These are phyloP conservation scores for Malurus elegans DNA, from an alignment of 2,113 vertebrate species.

Conservation along the genomic window DNA sequence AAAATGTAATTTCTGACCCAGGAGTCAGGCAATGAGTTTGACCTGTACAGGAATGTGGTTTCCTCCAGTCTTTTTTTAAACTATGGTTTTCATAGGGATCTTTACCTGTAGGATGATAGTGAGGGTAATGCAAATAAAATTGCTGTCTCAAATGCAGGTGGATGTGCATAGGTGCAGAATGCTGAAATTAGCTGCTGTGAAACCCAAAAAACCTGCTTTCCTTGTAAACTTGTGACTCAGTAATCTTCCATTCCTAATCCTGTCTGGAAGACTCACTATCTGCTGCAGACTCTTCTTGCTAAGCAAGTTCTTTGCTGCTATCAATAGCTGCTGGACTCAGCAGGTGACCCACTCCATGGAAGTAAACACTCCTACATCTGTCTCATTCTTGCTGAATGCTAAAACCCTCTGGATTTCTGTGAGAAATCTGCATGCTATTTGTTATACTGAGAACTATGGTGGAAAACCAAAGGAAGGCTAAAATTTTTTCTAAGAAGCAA, in stretches of 20 bases:
- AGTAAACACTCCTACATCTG: not conserved
- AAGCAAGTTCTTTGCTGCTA: not conserved
- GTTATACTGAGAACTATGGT: not conserved
- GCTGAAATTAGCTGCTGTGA: not conserved
- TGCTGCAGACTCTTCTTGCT: not conserved
- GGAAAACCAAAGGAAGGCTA: not conserved
- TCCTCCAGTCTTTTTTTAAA: not conserved
- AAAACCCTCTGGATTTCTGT: not conserved
- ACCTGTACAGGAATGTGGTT: rapidly evolving
- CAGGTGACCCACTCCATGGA: not conserved
- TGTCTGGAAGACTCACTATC: not conserved
- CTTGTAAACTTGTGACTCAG: not conserved
- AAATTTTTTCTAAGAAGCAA: not conserved
- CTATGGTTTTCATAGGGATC: not conserved
- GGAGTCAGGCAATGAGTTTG: not conserved
- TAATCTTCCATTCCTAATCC: not conserved
- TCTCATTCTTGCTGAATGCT: not conserved
- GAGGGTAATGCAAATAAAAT: not conserved
- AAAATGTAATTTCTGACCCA: not conserved
- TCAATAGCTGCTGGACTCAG: not conserved
- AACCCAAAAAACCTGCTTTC: not conserved
- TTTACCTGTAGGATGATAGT: not conserved
- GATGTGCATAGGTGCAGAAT: not conserved
- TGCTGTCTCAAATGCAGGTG: not conserved
- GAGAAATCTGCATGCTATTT: not conserved